A percentile compares a stretch with the other conserved stretches of the same genome.
phyloP scores from a whole-genome alignment of 2,113 vertebrate species.

The Pangasianodon hypophthalmus region DNA sequence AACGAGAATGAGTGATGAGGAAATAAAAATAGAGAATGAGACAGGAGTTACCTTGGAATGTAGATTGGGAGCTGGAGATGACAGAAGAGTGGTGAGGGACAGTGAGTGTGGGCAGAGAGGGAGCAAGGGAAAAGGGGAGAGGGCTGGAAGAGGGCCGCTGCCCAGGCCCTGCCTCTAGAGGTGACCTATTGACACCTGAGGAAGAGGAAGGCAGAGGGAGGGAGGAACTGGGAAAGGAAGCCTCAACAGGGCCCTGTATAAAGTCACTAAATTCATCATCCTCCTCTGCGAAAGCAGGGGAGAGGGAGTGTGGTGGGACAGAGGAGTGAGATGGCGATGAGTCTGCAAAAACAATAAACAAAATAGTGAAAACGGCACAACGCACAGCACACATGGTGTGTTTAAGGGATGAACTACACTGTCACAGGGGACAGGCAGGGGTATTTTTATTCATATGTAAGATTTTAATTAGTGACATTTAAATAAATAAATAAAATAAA shows the following conservation, averaged over 20 bases:
- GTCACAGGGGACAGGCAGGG: not conserved
- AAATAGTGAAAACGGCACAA: constrained; percentile 45
- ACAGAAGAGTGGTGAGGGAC: constrained; percentile 73
- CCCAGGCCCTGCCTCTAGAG: constrained; percentile 49
- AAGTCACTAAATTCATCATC: constrained; percentile 97
- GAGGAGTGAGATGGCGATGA: constrained; percentile 88
- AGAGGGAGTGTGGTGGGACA: constrained; percentile 81
- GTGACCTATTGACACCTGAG: constrained; percentile 65
- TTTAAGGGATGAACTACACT: constrained; percentile 26
- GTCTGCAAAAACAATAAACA: constrained; percentile 85
- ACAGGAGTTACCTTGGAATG: constrained; percentile 76
- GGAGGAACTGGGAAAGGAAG: constrained; percentile 70
- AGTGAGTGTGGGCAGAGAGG: constrained; percentile 70
- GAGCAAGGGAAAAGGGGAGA: constrained; percentile 59
- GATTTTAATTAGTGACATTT: not conserved
- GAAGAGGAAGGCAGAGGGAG: constrained; percentile 68
- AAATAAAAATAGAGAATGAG: constrained; percentile 50
- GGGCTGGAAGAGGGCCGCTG: constrained; percentile 54
- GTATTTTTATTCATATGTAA: not conserved
- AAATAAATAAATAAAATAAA: not conserved
- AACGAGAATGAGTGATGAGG: constrained; percentile 34
- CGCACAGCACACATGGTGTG: constrained; percentile 9
- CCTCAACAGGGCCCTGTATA: constrained; percentile 88
- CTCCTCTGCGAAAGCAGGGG: constrained; percentile 82
- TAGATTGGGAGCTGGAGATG: constrained; percentile 81